Percentiles rank a stretch among this genome's conserved stretches.
Evolutionary conservation across 2,888 invertebrate species (phyloP).

Genomic region (Drosophila flavopinicola): DNA sequence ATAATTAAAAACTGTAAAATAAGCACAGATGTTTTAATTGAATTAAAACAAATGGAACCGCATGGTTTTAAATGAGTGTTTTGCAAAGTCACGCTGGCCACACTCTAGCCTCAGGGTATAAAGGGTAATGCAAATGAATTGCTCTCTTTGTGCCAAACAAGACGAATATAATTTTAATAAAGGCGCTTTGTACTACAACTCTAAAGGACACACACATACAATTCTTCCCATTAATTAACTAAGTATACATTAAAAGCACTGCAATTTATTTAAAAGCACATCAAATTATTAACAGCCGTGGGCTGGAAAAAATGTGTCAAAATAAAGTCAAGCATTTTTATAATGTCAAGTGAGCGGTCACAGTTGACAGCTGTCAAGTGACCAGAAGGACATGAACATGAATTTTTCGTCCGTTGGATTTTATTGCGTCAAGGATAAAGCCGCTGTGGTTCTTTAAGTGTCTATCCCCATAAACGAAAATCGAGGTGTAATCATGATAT

Average conservation of each 20-base stretch:
- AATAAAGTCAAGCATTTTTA: constrained; percentile 31
- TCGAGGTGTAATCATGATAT: constrained; percentile 23
- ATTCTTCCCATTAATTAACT: constrained; percentile 38
- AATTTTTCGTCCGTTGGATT: constrained; percentile 21
- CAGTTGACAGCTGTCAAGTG: constrained; percentile 57
- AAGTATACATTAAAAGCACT: constrained; percentile 21
- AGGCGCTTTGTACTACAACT: background rate
- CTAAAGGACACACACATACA: background rate
- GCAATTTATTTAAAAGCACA: constrained; percentile 57
- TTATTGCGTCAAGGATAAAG: constrained; percentile 29
- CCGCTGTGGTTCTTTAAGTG: constrained; percentile 12
- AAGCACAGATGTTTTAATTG: constrained; percentile 25
- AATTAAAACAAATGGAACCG: constrained; percentile 27
- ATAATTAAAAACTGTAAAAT: constrained; percentile 9
- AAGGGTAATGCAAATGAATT: background rate
- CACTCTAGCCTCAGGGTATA: no score
- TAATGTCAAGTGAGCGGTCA: constrained; percentile 30
- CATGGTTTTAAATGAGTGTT: constrained; percentile 2
- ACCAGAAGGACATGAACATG: constrained; percentile 35
- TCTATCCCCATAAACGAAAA: background rate
- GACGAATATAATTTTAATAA: constrained; percentile 14
- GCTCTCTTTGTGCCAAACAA: background rate
- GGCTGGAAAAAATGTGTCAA: constrained; percentile 23
- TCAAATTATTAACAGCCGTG: constrained; percentile 31
- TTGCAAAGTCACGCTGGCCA: background rate